Evolutionary conservation across 2,113 vertebrate species (phyloP).

Genomic region (Prolemur simus): DNA sequence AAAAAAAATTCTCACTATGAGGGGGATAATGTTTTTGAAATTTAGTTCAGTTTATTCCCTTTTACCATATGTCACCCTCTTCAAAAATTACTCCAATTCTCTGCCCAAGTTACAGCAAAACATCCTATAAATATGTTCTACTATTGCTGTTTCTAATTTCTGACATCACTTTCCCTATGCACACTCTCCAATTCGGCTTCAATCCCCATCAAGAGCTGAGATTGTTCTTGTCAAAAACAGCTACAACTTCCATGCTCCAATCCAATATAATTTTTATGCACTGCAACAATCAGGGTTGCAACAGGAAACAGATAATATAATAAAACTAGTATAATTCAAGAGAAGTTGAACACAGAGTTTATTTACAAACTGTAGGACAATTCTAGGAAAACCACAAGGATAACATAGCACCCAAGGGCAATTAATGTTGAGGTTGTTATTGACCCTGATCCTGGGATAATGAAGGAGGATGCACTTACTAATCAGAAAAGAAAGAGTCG

Average conservation of each 20-base stretch:
- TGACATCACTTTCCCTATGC: background rate
- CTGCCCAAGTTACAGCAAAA: background rate
- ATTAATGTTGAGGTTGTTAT: background rate
- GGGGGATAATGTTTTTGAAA: background rate
- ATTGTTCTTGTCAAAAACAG: background rate
- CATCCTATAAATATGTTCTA: background rate
- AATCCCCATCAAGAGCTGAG: background rate
- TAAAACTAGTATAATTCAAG: background rate
- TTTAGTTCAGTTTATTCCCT: background rate
- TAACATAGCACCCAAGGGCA: background rate
- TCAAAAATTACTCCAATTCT: background rate
- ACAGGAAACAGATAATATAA: background rate
- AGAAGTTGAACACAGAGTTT: background rate
- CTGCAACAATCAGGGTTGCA: background rate
- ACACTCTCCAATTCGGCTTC: background rate
- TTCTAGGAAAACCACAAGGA: background rate
- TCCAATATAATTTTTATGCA: background rate
- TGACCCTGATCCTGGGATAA: background rate
- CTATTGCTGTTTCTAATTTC: background rate
- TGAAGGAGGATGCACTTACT: background rate
- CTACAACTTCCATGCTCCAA: background rate
- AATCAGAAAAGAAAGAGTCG: background rate
- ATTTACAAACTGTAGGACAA: background rate
- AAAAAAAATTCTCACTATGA: background rate
- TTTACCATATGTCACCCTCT: background rate